Base-by-base conservation (phyloP, 2,113 vertebrate species). In the Opisthocomus hoazin region DNA sequence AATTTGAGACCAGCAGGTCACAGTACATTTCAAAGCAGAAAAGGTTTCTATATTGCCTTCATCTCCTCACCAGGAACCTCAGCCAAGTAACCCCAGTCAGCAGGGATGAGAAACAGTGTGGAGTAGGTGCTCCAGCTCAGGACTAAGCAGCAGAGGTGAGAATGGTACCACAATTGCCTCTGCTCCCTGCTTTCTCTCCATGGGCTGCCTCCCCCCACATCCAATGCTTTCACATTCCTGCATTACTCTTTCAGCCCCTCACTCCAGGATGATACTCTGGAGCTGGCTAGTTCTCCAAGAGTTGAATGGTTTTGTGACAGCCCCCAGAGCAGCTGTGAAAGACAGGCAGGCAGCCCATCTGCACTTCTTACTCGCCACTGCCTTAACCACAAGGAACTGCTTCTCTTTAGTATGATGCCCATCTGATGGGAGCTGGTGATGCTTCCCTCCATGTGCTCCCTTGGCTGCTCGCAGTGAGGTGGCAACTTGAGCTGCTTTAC, bases 331-430 rank as follows among this genome's bases (percentile, higher is more conserved):
- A 5, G 36, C 46, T 34, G 15, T n/a, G 48, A 92, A 96, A 94
- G 32, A 10, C 54, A 81, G n/a, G 19, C 60, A 66, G 43, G 46
- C 51, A 85, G 37, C 22, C 41, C 54, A 88, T 37, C 53, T 92
- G 50, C 29, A 22, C 32, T 66, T n/a, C 36, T 63, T n/a, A 7
- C 57, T 22, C 51, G 87, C 18, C 1, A 1, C 36, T 75, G 69
- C 36, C 36, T 56, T 57, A 71, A n/a, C 56, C 69, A 68, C 1
- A 1, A 94, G 71, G 20, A 82, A 13, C 36, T 56, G 32, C 39
- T 48, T 30, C 56, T 58, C 34, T 82, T 65, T 36, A 68, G 16
- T 9, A 21, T 0, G 0, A 39, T 15, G 19, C 12, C 20, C 5
- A 4, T 34, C 5, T 4, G 22, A 14, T 53, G 19, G 29, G 41